Percentiles rank a stretch among this genome's conserved stretches.
phyloP scores from a whole-genome alignment of 2,113 vertebrate genomes.

The Pleuronectes platessa region DNA sequence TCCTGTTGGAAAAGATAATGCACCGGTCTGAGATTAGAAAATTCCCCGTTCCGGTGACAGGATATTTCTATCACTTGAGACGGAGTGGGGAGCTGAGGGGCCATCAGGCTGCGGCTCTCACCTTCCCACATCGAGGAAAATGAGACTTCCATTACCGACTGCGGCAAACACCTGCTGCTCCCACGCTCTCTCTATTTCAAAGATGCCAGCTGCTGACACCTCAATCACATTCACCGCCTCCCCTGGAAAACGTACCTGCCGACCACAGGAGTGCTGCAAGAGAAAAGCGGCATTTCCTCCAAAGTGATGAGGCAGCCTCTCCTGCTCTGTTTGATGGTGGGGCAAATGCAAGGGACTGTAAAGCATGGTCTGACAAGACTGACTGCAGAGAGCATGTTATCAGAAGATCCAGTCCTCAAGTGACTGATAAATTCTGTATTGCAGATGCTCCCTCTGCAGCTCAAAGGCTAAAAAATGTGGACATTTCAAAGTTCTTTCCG shows the following conservation, averaged over 20 bases:
- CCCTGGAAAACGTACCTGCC: conserved; percentile 47
- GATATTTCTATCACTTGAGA: conserved; percentile 31
- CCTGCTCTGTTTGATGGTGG: conserved; percentile 31
- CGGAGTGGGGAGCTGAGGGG: conserved; percentile 35
- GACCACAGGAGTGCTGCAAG: conserved; percentile 22
- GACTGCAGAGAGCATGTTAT: conserved; percentile 25
- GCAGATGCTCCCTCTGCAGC: not conserved
- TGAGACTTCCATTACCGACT: conserved; percentile 79
- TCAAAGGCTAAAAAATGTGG: not conserved
- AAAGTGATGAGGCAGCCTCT: conserved; percentile 56
- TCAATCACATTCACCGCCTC: conserved; percentile 75
- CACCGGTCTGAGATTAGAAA: conserved; percentile 7
- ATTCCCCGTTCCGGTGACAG: conserved; percentile 20
- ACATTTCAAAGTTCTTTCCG: too few relatives aligned
- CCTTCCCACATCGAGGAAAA: conserved; percentile 72
- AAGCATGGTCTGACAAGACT: conserved; percentile 19
- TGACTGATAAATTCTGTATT: conserved; percentile 25
- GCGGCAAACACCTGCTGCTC: conserved; percentile 74
- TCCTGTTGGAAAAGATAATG: not conserved
- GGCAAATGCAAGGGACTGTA: conserved; percentile 30
- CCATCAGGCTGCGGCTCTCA: conserved; percentile 47
- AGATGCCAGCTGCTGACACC: conserved; percentile 78
- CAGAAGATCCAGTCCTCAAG: conserved; percentile 30
- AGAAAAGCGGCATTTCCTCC: conserved; percentile 37
- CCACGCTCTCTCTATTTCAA: conserved; percentile 74